These are phyloP conservation scores for Pherbina coryleti DNA, from an alignment of 2,888 invertebrate species.

Conservation along the genomic window DNA sequence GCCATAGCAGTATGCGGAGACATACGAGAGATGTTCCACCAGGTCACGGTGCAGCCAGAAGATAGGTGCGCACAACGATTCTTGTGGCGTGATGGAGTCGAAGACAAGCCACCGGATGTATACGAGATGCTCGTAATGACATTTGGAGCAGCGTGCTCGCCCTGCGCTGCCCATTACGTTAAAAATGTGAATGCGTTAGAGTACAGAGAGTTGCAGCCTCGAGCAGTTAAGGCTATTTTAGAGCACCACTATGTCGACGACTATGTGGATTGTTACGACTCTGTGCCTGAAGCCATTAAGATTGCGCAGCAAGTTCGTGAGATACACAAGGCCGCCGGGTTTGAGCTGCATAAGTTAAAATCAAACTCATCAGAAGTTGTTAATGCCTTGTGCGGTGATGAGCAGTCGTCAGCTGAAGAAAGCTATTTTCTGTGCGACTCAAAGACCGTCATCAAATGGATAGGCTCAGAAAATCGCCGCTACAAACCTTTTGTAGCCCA, in stretches of 20 bases:
- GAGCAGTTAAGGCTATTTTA: constrained; percentile 34
- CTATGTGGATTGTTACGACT: constrained; percentile 39
- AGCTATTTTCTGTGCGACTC: constrained; percentile 28
- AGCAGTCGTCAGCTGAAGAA: neutral
- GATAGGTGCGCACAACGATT: too few relatives aligned
- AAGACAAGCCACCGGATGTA: constrained; percentile 20
- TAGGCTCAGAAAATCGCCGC: constrained; percentile 35
- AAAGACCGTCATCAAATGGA: constrained; percentile 44
- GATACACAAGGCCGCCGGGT: too few relatives aligned
- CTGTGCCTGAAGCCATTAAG: constrained; percentile 33
- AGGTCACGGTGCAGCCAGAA: too few relatives aligned
- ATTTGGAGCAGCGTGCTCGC: constrained; percentile 44
- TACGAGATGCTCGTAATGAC: constrained; percentile 42
- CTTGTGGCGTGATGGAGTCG: constrained; percentile 38
- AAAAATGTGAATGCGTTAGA: constrained; percentile 25
- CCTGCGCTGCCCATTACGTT: constrained; percentile 34
- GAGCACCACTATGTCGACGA: too few relatives aligned
- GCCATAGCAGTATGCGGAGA: constrained; percentile 52
- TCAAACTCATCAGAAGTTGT: constrained; percentile 39
- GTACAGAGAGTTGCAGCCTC: constrained; percentile 13
- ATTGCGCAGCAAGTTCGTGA: constrained; percentile 26
- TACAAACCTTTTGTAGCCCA: constrained; percentile 51
- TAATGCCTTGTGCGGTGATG: neutral
- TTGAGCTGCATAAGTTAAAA: constrained; percentile 41
- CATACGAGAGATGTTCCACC: too few relatives aligned